Base-by-base conservation (phyloP, 2,113 vertebrate genomes). In the Eleginops maclovinus region DNA sequence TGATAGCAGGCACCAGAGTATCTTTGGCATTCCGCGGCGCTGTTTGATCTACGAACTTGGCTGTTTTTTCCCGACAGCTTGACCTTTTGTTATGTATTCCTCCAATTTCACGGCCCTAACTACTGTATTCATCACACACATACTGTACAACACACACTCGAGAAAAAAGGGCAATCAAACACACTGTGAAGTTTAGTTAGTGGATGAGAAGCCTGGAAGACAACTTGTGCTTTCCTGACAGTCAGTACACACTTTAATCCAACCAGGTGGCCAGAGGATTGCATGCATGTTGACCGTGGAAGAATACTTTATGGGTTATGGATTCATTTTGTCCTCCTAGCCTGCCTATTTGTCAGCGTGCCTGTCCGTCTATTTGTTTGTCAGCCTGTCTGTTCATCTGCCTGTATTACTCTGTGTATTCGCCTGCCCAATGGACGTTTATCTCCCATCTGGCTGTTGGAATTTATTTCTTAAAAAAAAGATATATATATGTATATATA, bases 41-140 rank as follows among this genome's bases (percentile, higher is more conserved):
- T 81, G 24, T 70, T 58, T 56, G 72, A 73, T 77, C 65, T 31
- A 9, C 68, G 79, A 84, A 77, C 85, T 77, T 36, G 55, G 50
- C 72, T 78, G 76, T 78, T 89, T 89, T 82, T 86, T 62, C 44
- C 56, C 81, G 88, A 90, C 88, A 91, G 85, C 75, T 82, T 91
- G 90, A 91, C 89, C 89, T 93, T 93, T 91, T 80, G 82, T 83
- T 89, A 72, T 85, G 72, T 84, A 91, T 91, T 89, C 82, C 62
- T 69, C 79, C 88, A 88, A 87, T 92, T 87, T 87, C 84, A 72
- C n/a, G 50, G 58, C 59, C 60, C 62, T 81, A 85, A 90, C 90
- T 88, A 91, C 84, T 81, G 87, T 81, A 87, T 89, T 88, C 86
- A 88, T 85, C 83, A 86, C 88, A 76, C 85, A 83, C 60, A 63